A percentile compares a stretch with the other conserved stretches of the same genome.
Evolutionary conservation across 2,797 vertebrate genomes (phyloP).

Genomic region (Ispidina lecontei): DNA sequence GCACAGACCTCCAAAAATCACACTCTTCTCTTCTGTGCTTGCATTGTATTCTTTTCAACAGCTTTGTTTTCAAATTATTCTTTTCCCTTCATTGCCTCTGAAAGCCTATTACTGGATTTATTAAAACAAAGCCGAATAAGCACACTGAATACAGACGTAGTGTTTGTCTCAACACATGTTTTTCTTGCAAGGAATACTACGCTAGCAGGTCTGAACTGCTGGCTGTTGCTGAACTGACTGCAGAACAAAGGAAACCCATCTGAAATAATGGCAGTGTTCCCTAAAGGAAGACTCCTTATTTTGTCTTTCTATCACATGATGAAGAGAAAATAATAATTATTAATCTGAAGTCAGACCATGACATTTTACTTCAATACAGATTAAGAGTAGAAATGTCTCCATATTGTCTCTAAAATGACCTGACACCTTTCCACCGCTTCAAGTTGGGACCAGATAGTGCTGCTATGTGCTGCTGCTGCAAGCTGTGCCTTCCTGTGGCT

Average conservation of each 20-base stretch:
- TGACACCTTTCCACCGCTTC: neutral
- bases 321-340: neutral
- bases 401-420: neutral
- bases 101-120: slow-evolving; percentile 55
- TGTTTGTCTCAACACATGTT: slow-evolving; percentile 38
- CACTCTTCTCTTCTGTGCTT: neutral
- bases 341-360: neutral
- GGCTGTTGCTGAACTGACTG: neutral
- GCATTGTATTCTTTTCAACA: slow-evolving; percentile 10
- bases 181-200: neutral
- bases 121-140: slow-evolving; percentile 55
- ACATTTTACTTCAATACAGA: neutral
- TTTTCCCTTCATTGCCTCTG: slow-evolving; percentile 39
- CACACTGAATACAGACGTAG: slow-evolving; percentile 5
- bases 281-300: neutral
- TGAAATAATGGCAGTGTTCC: neutral
- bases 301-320: neutral
- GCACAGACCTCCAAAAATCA: slow-evolving; percentile 49
- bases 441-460: neutral
- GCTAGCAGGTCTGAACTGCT: neutral
- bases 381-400: neutral
- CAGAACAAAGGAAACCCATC: slow-evolving; percentile 7
- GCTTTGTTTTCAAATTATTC: slow-evolving; percentile 56
- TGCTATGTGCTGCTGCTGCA: neutral
- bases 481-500: neutral